phyloP scores from a whole-genome alignment of 1,140 invertebrate species.

The Stratiolaelaps scimitus region DNA sequence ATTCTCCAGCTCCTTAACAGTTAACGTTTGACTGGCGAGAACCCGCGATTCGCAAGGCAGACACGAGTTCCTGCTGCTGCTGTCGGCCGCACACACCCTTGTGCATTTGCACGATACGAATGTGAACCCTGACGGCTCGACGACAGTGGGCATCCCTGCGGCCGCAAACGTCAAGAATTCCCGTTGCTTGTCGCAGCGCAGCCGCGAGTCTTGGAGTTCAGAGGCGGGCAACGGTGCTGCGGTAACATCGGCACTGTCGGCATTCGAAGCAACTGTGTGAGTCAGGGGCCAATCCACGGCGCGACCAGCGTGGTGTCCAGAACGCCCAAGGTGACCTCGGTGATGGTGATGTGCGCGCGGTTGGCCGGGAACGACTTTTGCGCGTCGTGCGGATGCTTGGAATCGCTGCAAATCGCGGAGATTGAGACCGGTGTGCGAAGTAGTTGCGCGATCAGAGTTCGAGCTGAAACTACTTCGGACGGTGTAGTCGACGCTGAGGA shows the following conservation, averaged over 20 bases:
- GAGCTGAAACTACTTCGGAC: not conserved
- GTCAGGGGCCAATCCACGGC: too few relatives aligned
- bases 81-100: not conserved
- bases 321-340: too few relatives aligned
- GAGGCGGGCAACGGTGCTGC: too few relatives aligned
- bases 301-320: too few relatives aligned
- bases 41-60: conserved; percentile 1
- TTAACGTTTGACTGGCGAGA: not conserved
- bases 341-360: too few relatives aligned
- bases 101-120: conserved; percentile 17
- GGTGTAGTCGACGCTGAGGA: not conserved
- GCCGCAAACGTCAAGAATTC: conserved; percentile 22
- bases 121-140: not conserved
- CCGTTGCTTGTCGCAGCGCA: conserved; percentile 17
- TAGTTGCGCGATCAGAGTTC: not conserved
- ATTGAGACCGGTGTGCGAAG: conserved; percentile 3
- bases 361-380: not conserved
- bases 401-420: conserved; percentile 4
- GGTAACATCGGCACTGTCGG: too few relatives aligned
- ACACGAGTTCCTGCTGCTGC: not conserved
- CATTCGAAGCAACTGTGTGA: too few relatives aligned
- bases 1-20: not conserved
- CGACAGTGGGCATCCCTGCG: not conserved
- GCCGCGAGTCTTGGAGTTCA: too few relatives aligned
- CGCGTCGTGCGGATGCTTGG: not conserved